Percentiles rank a stretch among this genome's conserved stretches.
Conservation (phyloP, 35 echinoderm and acorn worm species). For the Strongylocentrotus purpuratus region DNA sequence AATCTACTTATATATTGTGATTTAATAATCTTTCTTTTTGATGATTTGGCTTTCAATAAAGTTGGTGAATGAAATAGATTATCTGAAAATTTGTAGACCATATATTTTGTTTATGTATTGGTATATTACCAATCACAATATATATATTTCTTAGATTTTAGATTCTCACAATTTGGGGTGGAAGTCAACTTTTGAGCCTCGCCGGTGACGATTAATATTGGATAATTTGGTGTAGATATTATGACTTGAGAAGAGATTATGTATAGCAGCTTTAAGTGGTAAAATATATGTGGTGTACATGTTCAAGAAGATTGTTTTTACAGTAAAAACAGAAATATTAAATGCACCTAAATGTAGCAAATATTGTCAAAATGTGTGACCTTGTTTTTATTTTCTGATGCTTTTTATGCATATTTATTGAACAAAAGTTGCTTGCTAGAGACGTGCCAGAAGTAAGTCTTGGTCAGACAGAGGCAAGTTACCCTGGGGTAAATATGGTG, state of each 20-base stretch:
- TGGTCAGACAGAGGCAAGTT: too few relatives aligned
- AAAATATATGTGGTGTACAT: conserved; percentile 46
- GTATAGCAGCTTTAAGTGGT: conserved; percentile 48
- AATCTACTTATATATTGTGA: not conserved
- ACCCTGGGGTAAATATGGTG: too few relatives aligned
- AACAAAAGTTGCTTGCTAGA: too few relatives aligned
- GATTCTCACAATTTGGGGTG: not conserved
- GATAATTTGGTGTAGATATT: conserved; percentile 43
- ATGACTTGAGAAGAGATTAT: conserved; percentile 36
- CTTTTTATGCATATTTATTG: too few relatives aligned
- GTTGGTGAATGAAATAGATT: conserved; percentile 24
- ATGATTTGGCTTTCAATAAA: not conserved
- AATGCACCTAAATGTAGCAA: conserved; percentile 52
- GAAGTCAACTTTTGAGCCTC: not conserved
- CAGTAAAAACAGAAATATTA: conserved; percentile 42
- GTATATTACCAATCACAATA: conserved; percentile 35
- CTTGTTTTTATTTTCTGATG: not conserved
- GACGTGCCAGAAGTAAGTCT: too few relatives aligned
- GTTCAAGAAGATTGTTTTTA: conserved; percentile 52
- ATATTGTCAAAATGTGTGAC: not conserved
- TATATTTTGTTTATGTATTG: not conserved
- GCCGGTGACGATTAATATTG: not conserved
- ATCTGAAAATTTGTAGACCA: not conserved
- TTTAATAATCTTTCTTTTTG: not conserved
- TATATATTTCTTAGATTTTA: not conserved